A percentile compares a stretch with the other conserved stretches of the same genome.
phyloP scores from a whole-genome alignment of 2,113 vertebrate genomes.

The Rhinolophus ferrumequinum region DNA sequence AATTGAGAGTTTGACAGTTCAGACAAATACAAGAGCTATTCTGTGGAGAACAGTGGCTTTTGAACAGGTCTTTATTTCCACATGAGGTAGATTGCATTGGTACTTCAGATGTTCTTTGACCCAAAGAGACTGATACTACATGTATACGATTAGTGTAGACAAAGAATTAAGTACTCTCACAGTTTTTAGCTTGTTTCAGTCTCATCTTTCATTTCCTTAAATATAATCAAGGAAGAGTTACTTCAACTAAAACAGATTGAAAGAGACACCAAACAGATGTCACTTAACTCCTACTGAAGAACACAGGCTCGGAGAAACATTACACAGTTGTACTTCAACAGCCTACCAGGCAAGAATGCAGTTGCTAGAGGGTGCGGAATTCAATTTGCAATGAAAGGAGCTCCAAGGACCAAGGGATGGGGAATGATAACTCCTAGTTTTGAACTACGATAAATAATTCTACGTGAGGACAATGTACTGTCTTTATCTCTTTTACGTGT shows the following conservation, averaged over 20 bases:
- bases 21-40: constrained; percentile 28
- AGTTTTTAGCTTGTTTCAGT: constrained; percentile 27
- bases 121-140: constrained; percentile 39
- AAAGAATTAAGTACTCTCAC: constrained; percentile 47
- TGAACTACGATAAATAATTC: not conserved
- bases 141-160: constrained; percentile 37
- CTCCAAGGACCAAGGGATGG: not conserved
- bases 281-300: constrained; percentile 15
- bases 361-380: not conserved
- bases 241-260: constrained; percentile 62
- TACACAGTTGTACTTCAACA: not conserved
- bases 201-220: constrained; percentile 62
- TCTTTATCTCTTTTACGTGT: not conserved
- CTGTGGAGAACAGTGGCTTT: constrained; percentile 30
- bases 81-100: not conserved
- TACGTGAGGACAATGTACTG: not conserved
- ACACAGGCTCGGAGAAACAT: not conserved
- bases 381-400: not conserved
- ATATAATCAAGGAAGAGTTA: constrained; percentile 64
- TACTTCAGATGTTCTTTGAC: not conserved
- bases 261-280: constrained; percentile 57
- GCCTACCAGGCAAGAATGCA: not conserved
- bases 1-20: constrained; percentile 47
- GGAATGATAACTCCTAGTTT: not conserved
- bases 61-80: constrained; percentile 34